Conservation (phyloP, 2,888 invertebrate genomes). For the Brenthis ino region DNA sequence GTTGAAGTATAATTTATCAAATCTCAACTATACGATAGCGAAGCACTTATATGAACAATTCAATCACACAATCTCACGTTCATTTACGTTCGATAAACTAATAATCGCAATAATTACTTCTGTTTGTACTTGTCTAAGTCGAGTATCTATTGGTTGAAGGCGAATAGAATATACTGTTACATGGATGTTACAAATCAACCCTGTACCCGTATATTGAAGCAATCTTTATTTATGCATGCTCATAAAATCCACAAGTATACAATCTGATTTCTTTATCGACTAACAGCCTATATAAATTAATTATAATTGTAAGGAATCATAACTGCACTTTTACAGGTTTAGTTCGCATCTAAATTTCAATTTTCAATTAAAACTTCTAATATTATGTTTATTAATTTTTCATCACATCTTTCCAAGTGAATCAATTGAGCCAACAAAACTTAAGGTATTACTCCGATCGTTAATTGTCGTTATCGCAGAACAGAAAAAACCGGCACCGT, state of each 20-base stretch:
- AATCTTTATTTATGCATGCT: slow-evolving; percentile 29
- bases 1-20: no score
- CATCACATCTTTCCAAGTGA: neutral
- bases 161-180: slow-evolving; percentile 30
- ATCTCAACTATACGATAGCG: neutral
- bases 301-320: no score
- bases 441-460: slow-evolving; percentile 40
- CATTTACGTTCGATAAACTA: slow-evolving; percentile 18
- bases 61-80: neutral
- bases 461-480: slow-evolving; percentile 65
- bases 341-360: no score
- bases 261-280: neutral
- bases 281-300: no score
- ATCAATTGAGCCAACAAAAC: slow-evolving; percentile 24
- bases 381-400: neutral
- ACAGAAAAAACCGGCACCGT: slow-evolving; percentile 61
- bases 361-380: no score
- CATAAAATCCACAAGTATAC: slow-evolving; percentile 11
- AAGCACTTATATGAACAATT: neutral
- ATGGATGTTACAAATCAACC: slow-evolving; percentile 41
- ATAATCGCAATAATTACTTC: slow-evolving; percentile 16
- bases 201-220: slow-evolving; percentile 39
- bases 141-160: slow-evolving; percentile 36
- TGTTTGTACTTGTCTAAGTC: slow-evolving; percentile 9
- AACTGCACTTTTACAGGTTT: no score